Conservation (phyloP, 2,113 vertebrate species). For the Balaenoptera acutorostrata region DNA sequence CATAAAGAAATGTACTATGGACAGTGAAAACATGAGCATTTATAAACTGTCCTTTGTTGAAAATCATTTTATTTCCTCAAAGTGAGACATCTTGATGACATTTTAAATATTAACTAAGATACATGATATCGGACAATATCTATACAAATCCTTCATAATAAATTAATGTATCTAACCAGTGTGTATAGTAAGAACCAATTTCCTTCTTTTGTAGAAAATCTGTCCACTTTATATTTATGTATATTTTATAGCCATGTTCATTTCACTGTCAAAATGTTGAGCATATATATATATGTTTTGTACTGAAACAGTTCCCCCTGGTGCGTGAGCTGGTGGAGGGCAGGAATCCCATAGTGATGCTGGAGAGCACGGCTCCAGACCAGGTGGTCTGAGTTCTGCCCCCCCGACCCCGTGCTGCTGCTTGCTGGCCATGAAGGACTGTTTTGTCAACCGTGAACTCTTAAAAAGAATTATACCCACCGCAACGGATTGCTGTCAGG, state of each 20-base stretch:
- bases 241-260: neutral
- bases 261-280: neutral
- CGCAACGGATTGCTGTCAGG: neutral
- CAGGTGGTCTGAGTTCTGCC: neutral
- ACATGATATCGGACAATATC: neutral
- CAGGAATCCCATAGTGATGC: neutral
- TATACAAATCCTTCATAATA: neutral
- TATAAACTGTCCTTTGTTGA: neutral
- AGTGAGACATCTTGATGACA: neutral
- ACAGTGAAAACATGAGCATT: neutral
- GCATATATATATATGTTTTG: neutral
- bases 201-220: neutral
- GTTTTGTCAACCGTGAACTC: neutral
- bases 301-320: neutral
- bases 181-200: neutral
- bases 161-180: neutral
- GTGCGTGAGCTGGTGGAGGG: neutral
- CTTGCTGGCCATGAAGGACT: neutral
- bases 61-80: constrained; percentile 20
- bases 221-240: neutral
- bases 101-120: constrained; percentile 26
- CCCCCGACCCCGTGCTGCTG: rapidly evolving
- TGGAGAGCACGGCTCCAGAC: neutral
- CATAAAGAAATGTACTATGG: neutral
- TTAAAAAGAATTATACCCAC: neutral